Evolutionary conservation across 2,888 invertebrate species (phyloP), one percentile per base, ranked within the genome.

Genomic region (Campoletis raptor): DNA sequence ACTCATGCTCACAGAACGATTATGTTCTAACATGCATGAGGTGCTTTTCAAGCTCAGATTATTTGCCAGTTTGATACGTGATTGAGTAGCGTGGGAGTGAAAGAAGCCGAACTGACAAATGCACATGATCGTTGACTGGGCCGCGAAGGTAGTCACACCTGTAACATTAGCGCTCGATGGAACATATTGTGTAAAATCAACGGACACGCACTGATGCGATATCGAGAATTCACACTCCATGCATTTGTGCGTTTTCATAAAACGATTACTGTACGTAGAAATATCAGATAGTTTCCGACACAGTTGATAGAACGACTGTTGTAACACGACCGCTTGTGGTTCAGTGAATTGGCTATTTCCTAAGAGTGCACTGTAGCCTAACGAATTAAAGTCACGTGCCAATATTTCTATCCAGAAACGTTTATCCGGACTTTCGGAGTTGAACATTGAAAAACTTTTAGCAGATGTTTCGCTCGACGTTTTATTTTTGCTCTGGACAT

Each of bases 221-320:
- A 64, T 36, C 30, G 64, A 64, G 64, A 64, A 64, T 64, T 64
- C 64, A 64, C 64, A 64, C 24, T 64, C 64, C 8, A 64, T 24
- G 36, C 64, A 64, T 3, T 64, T 64, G 64, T 64, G 64, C 6
- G 64, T 64, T 24, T 64, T 64, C 64, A 64, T 64, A 10, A 64
- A 64, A 64, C 64, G 64, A 64, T 64, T 24, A 64, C 36, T 64
- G 64, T 24, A 64, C 10, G 24, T 64, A 0, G 24, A 64, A 15
- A 36, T 36, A 10, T 64, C 36, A 24, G 24, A 36, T 64, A 64
- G 24, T 8, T 64, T 64, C 30, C 64, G 64, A 64, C 24, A 64
- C 24, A 52, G 64, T 64, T 64, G 64, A 36, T 24, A 52, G 64
- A 64, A 64, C 24, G 64, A 64, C 15, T 64, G 24, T 64, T 64